Evolutionary conservation across 2,113 vertebrate species (phyloP).

Genomic region (Protomyctophum bolini): DNA sequence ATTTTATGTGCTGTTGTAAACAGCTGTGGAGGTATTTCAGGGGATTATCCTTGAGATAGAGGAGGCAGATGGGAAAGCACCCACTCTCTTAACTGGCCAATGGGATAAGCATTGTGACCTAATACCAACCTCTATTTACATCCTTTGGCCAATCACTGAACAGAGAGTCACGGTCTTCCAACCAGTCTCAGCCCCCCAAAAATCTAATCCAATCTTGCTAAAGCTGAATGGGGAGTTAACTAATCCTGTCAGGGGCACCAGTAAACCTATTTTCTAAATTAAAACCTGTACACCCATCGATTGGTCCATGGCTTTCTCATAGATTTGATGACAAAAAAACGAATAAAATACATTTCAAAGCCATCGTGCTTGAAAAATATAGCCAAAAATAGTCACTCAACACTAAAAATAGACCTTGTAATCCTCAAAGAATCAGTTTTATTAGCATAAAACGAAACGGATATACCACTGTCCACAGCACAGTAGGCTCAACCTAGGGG

Average conservation of each 20-base stretch:
- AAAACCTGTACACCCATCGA: conserved; percentile 38
- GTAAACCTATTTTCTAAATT: conserved; percentile 68
- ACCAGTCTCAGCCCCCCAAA: conserved; percentile 48
- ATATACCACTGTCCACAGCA: neutral
- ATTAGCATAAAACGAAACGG: no score
- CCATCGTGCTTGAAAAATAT: neutral
- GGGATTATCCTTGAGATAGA: conserved; percentile 80
- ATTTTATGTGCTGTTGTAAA: conserved; percentile 58
- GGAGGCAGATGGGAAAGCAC: conserved; percentile 76
- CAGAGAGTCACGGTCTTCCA: conserved; percentile 14
- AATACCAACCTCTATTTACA: conserved; percentile 67
- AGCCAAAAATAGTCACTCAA: neutral
- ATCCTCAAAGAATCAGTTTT: no score
- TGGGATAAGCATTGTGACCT: conserved; percentile 41
- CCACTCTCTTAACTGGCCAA: conserved; percentile 58
- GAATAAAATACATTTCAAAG: neutral
- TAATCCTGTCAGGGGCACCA: conserved; percentile 70
- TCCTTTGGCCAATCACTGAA: conserved; percentile 65
- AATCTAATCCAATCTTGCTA: conserved; percentile 76
- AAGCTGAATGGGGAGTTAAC: conserved; percentile 72
- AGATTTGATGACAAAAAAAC: conserved; percentile 2
- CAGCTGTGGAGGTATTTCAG: conserved; percentile 78
- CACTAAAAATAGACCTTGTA: no score
- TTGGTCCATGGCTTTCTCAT: neutral
- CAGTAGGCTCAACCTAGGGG: neutral